Evolutionary conservation across 1,140 invertebrate species (phyloP).

Genomic region (Drosophila nikananu): DNA sequence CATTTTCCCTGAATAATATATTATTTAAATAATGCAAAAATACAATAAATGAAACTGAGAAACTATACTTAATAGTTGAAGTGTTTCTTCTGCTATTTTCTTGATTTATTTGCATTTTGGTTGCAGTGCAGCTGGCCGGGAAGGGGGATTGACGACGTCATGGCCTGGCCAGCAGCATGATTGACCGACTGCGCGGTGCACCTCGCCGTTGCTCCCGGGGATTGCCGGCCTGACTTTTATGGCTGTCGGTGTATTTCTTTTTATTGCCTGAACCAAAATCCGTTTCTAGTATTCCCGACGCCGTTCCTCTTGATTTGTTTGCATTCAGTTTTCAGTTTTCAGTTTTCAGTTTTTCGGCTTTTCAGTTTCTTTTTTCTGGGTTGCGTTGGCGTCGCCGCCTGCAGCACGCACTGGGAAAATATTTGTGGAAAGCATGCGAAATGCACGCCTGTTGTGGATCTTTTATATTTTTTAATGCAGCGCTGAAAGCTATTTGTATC

Average conservation of each 20-base stretch:
- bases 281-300: constrained; percentile 60
- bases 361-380: constrained; percentile 53
- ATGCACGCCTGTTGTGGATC: constrained; percentile 71
- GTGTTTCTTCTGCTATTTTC: not conserved
- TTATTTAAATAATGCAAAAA: not conserved
- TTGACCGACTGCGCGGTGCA: constrained; percentile 75
- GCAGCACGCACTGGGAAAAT: constrained; percentile 70
- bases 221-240: constrained; percentile 80
- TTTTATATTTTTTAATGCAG: constrained; percentile 74
- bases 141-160: constrained; percentile 11
- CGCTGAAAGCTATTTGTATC: constrained; percentile 83
- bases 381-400: constrained; percentile 48
- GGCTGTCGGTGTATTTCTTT: constrained; percentile 77
- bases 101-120: not conserved
- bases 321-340: constrained; percentile 55
- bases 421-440: constrained; percentile 81
- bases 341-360: constrained; percentile 50
- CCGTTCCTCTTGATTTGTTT: constrained; percentile 72
- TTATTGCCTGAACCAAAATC: constrained; percentile 72
- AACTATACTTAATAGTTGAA: not conserved
- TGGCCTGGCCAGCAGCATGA: constrained; percentile 48
- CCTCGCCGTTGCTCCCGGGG: constrained; percentile 68
- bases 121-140: constrained; percentile 1
- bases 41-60: not conserved
- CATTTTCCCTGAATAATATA: not conserved